Evolutionary conservation across 2,113 vertebrate species (phyloP).

Genomic region (Catharus bicknelli): DNA sequence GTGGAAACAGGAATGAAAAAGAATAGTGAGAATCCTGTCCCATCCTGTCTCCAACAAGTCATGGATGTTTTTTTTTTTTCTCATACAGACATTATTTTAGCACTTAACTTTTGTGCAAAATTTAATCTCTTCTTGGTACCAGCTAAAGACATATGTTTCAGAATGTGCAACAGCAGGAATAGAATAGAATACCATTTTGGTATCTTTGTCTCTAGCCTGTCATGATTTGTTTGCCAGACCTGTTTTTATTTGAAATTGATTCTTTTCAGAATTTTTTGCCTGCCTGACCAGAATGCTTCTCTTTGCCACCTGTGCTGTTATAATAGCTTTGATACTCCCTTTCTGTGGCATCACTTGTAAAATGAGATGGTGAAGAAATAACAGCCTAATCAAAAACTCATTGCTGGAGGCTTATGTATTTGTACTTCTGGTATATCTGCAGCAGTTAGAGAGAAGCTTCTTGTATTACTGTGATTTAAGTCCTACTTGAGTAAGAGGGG

Average conservation of each 20-base stretch:
- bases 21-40: accelerated
- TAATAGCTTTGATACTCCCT: background rate
- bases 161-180: background rate
- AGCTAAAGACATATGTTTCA: accelerated
- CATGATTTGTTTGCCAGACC: background rate
- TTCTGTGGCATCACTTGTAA: background rate
- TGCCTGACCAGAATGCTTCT: background rate
- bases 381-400: background rate
- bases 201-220: background rate
- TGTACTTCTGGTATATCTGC: background rate
- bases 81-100: background rate
- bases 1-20: background rate
- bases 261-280: background rate
- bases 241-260: background rate
- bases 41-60: background rate
- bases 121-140: too few relatives aligned
- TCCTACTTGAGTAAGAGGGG: background rate
- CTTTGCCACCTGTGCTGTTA: background rate
- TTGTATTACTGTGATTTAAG: background rate
- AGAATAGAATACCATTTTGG: background rate
- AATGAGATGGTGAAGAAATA: background rate
- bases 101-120: too few relatives aligned
- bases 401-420: background rate
- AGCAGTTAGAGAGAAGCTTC: background rate
- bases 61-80: background rate